A percentile compares a stretch with the other conserved stretches of the same genome.
phyloP scores from a whole-genome alignment of 2,888 invertebrate genomes.

The Yponomeuta evonymella region DNA sequence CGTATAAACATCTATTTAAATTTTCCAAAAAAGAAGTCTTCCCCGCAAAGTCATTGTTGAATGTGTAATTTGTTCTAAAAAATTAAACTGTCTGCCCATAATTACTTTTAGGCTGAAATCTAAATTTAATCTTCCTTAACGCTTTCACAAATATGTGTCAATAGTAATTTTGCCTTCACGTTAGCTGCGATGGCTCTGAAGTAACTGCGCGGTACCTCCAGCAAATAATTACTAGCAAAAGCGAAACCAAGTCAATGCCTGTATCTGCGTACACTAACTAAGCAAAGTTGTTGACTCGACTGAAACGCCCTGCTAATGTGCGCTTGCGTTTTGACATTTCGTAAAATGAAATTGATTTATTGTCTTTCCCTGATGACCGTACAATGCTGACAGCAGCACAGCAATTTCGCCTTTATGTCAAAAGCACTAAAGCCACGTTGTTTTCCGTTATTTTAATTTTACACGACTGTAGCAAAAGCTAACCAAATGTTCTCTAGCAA shows the following conservation, averaged over 20 bases:
- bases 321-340: conserved; percentile 29
- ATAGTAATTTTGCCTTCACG: too few relatives aligned
- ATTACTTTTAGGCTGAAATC: too few relatives aligned
- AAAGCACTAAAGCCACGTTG: neutral
- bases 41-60: too few relatives aligned
- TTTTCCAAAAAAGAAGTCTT: too few relatives aligned
- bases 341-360: conserved; percentile 34
- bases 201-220: neutral
- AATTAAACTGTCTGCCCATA: too few relatives aligned
- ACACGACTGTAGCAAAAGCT: neutral
- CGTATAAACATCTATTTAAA: too few relatives aligned
- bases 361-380: conserved; percentile 18
- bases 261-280: neutral
- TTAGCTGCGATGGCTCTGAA: neutral
- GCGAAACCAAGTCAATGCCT: conserved; percentile 8
- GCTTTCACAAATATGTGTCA: too few relatives aligned
- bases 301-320: conserved; percentile 34
- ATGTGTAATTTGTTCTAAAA: too few relatives aligned
- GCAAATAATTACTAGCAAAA: neutral
- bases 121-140: too few relatives aligned
- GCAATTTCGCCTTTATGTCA: neutral
- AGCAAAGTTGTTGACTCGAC: conserved; percentile 20
- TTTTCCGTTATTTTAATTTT: neutral
- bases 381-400: neutral
- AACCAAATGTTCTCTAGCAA: neutral